Evolutionary conservation across 2,888 invertebrate species (phyloP).

Genomic region (Zelleria hepariella): DNA sequence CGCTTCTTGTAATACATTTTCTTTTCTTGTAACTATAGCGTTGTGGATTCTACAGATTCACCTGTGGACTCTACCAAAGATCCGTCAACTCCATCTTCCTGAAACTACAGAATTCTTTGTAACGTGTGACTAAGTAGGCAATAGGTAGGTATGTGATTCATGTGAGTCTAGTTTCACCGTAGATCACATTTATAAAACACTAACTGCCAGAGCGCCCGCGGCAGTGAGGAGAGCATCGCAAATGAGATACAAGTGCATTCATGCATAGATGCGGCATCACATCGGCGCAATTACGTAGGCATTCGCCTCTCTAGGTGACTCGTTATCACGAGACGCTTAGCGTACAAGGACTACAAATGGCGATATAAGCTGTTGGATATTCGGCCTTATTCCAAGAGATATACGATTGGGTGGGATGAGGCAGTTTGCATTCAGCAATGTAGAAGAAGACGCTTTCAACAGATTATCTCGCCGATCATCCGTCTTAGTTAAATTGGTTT

Average conservation of each 20-base stretch:
- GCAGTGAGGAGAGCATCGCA: background rate
- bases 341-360: background rate
- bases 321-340: constrained; percentile 17
- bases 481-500: background rate
- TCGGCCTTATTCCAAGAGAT: background rate
- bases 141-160: no score
- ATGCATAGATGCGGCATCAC: constrained; percentile 9
- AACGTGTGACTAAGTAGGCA: no score
- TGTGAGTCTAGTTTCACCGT: no score
- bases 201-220: background rate
- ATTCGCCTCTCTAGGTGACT: constrained; percentile 16
- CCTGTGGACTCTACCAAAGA: no score
- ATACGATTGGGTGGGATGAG: background rate
- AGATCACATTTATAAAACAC: no score
- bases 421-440: background rate
- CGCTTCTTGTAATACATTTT: no score
- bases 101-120: no score
- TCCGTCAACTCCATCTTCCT: no score
- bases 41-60: no score
- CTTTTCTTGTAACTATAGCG: no score
- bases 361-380: background rate
- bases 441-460: constrained; percentile 3
- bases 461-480: constrained; percentile 2
- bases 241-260: constrained; percentile 14
- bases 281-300: constrained; percentile 24